phyloP scores from a whole-genome alignment of 2,888 invertebrate species.

The Ormyrus nitidulus region DNA sequence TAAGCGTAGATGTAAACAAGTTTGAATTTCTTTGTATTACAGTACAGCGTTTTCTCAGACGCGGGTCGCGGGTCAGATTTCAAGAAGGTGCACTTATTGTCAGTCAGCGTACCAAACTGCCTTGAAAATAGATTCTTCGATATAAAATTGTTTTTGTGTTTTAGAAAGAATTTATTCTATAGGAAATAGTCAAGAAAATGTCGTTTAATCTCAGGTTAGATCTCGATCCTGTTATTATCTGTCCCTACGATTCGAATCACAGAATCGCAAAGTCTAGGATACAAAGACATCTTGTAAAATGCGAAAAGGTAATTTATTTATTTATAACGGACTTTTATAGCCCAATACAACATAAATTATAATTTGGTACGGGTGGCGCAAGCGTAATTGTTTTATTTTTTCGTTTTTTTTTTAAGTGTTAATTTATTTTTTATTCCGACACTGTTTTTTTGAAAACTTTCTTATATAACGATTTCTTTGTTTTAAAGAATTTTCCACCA shows the following conservation, averaged over 20 bases:
- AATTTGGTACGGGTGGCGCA: no score
- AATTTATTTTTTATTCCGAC: not conserved
- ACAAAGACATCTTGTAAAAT: slow-evolving; percentile 70
- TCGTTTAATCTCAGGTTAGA: slow-evolving; percentile 34
- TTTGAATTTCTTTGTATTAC: no score
- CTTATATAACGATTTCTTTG: not conserved
- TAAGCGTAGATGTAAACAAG: no score
- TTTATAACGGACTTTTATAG: no score
- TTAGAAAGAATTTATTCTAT: no score
- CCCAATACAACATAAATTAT: no score
- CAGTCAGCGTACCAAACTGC: no score
- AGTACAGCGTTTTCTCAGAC: no score
- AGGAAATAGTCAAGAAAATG: slow-evolving; percentile 9
- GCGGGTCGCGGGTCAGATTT: no score
- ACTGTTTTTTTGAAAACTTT: not conserved
- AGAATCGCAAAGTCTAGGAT: slow-evolving; percentile 65
- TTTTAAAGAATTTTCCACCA: slow-evolving; percentile 65
- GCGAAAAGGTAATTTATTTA: slow-evolving; percentile 66
- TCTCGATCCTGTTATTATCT: slow-evolving; percentile 57
- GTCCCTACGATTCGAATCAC: slow-evolving; percentile 69
- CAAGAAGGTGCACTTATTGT: no score
- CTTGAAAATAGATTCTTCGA: no score
- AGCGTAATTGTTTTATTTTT: slow-evolving; percentile 6
- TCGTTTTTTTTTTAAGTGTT: not conserved
- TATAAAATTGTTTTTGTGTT: no score